A percentile compares a stretch with the other conserved stretches of the same genome.
Conservation (phyloP, 2,888 invertebrate genomes). For the Drosophila histrio region DNA sequence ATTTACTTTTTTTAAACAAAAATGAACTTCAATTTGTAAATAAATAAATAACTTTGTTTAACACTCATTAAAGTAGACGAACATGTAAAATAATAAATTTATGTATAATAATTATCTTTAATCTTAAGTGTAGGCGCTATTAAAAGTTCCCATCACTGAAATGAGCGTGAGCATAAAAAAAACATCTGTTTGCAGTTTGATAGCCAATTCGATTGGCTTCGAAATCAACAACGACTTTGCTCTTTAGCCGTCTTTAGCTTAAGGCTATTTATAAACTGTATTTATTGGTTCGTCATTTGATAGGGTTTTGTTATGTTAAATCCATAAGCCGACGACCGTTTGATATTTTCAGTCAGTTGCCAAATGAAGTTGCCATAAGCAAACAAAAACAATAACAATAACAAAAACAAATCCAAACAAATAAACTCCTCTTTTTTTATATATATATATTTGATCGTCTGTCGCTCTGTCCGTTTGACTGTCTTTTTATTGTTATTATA, state of each 20-base stretch:
- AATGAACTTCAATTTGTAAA: background rate
- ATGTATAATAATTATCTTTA: conserved; percentile 3
- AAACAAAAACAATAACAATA: conserved; percentile 22
- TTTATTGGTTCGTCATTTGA: conserved; percentile 64
- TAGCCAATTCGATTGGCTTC: conserved; percentile 8
- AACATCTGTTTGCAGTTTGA: background rate
- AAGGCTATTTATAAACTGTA: conserved; percentile 55
- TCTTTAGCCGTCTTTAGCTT: conserved; percentile 48
- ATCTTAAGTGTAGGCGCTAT: conserved; percentile 5
- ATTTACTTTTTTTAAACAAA: background rate
- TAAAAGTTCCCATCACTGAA: conserved; percentile 7
- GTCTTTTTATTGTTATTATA: conserved; percentile 69
- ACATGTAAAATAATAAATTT: background rate
- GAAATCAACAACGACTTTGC: conserved; percentile 31
- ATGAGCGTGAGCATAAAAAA: background rate
- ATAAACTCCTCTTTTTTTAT: conserved; percentile 35
- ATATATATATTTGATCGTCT: conserved; percentile 8
- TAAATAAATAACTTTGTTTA: background rate
- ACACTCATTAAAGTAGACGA: background rate
- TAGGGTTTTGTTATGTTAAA: conserved; percentile 61
- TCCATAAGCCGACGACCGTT: conserved; percentile 56
- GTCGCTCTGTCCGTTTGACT: conserved; percentile 9
- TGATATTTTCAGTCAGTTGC: conserved; percentile 66
- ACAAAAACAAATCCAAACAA: conserved; percentile 23
- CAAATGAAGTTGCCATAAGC: conserved; percentile 43